phyloP scores from a whole-genome alignment of 2,113 vertebrate genomes.

The Dipodomys merriami region DNA sequence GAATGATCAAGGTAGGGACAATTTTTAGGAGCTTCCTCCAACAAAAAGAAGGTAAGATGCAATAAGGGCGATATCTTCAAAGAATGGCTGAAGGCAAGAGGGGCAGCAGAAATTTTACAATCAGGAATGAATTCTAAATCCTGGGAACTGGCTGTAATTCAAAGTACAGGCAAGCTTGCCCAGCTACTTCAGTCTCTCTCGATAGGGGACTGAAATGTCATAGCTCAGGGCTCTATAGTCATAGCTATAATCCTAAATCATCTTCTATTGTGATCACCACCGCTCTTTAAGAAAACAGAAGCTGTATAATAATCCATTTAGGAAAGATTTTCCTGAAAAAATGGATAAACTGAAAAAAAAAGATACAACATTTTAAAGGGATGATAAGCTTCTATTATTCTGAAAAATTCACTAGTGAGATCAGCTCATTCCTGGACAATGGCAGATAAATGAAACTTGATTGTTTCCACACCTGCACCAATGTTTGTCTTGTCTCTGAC shows the following conservation, averaged over 20 bases:
- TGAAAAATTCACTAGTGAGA: conserved; percentile 29
- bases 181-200: not conserved
- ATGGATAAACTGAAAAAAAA: not conserved
- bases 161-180: not conserved
- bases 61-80: not conserved
- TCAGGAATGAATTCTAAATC: not conserved
- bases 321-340: conserved; percentile 22
- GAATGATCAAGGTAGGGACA: not conserved
- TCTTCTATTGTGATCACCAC: not conserved
- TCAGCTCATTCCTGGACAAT: conserved; percentile 35
- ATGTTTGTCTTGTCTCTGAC: not conserved
- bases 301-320: not conserved
- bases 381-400: conserved; percentile 40
- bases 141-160: not conserved
- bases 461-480: conserved; percentile 64
- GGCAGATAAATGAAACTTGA: conserved; percentile 51
- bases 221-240: not conserved
- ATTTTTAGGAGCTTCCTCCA: not conserved
- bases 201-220: not conserved
- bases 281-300: not conserved
- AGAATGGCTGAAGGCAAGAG: not conserved
- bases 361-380: not conserved
- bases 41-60: not conserved
- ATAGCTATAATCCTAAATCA: not conserved
- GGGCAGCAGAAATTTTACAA: not conserved